Percentiles rank a stretch among this genome's conserved stretches.
phyloP scores from a whole-genome alignment of 2,113 vertebrate genomes.

The Hirundichthys speculiger region DNA sequence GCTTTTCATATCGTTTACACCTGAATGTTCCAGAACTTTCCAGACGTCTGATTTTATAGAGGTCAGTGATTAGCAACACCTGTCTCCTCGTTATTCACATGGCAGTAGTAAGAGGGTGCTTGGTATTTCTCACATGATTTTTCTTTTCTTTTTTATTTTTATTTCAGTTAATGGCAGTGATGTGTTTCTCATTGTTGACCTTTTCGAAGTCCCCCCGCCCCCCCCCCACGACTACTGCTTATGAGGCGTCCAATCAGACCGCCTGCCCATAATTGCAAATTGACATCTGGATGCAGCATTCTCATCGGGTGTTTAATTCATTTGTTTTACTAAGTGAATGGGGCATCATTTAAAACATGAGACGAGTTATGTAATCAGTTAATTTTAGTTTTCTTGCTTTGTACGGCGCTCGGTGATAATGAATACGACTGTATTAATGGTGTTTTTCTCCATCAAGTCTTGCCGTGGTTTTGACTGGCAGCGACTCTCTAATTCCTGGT shows the following conservation, averaged over 20 bases:
- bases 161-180: no score
- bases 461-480: conserved; percentile 41
- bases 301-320: conserved; percentile 32
- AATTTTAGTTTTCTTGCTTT: conserved; percentile 49
- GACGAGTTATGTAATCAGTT: conserved; percentile 64
- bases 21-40: no score
- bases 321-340: conserved; percentile 36
- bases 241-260: conserved; percentile 12
- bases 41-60: no score
- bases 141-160: no score
- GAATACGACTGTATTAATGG: conserved; percentile 43
- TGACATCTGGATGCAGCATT: conserved; percentile 19
- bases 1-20: no score
- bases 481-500: not conserved
- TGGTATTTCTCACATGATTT: no score
- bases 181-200: conserved; percentile 23
- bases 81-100: no score
- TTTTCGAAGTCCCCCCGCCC: conserved; percentile 22
- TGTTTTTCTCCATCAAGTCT: conserved; percentile 62
- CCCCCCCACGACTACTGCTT: not conserved
- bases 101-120: no score
- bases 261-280: conserved; percentile 6
- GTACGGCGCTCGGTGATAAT: conserved; percentile 68
- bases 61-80: no score
- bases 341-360: conserved; percentile 47